A percentile compares a stretch with the other conserved stretches of the same genome.
These are phyloP conservation scores for Ctenoplectra terminalis DNA, from an alignment of 1,140 invertebrate species.

Conservation along the genomic window DNA sequence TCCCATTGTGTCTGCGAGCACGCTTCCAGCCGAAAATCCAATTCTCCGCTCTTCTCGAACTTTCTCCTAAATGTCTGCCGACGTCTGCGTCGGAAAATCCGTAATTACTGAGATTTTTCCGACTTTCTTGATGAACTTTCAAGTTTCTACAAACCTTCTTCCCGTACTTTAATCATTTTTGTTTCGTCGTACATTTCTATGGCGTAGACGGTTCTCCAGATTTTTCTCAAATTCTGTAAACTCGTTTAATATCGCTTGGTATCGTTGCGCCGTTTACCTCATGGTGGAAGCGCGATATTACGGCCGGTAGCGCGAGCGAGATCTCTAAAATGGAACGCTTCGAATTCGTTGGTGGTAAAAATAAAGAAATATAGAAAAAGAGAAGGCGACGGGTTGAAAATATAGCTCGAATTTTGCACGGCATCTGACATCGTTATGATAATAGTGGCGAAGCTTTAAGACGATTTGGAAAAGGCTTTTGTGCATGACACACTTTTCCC, in stretches of 20 bases:
- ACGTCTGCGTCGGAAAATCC: neutral
- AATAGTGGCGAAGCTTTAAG: constrained; percentile 54
- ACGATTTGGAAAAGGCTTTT: constrained; percentile 69
- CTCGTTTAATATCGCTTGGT: neutral
- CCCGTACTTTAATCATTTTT: neutral
- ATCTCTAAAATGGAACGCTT: neutral
- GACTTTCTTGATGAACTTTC: neutral
- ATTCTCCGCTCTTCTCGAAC: constrained; percentile 5
- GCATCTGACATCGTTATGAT: constrained; percentile 32
- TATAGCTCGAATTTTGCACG: neutral
- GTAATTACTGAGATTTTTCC: constrained; percentile 36
- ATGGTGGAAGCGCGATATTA: neutral
- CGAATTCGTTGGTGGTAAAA: neutral
- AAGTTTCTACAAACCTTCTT: neutral
- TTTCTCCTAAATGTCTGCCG: constrained; percentile 2
- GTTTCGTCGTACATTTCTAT: neutral
- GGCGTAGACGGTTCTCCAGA: no score
- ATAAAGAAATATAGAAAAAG: no score
- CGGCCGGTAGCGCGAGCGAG: neutral
- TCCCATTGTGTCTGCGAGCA: constrained; percentile 25
- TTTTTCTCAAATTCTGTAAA: no score
- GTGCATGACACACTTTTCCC: constrained; percentile 68
- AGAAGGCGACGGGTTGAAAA: neutral
- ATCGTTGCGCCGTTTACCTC: neutral
- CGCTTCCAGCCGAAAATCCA: constrained; percentile 30